These are phyloP conservation scores for Psittacula derbiana DNA, from an alignment of 2,797 vertebrate genomes.

Conservation along the genomic window DNA sequence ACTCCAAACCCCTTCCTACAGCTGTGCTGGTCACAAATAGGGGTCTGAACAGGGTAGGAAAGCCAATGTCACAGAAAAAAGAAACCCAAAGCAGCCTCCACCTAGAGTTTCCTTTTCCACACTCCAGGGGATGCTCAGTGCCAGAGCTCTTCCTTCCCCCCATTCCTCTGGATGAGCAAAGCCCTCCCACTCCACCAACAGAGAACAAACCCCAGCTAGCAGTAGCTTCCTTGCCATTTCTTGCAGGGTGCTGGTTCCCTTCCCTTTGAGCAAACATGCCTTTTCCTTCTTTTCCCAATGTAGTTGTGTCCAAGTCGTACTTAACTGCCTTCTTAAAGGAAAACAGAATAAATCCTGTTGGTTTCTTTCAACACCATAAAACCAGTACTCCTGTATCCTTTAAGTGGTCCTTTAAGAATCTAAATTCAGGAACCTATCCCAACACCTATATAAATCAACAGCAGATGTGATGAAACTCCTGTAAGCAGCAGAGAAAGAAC, in stretches of 20 bases:
- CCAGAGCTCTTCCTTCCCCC: not conserved
- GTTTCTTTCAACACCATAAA: not conserved
- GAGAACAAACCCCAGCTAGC: not conserved
- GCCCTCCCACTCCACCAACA: accelerated
- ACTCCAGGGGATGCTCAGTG: not conserved
- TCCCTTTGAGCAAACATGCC: not conserved
- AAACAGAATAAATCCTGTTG: not conserved
- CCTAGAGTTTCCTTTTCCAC: not conserved
- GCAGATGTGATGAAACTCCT: not conserved
- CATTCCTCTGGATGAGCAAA: not conserved
- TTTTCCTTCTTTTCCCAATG: not conserved
- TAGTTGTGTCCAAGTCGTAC: not conserved
- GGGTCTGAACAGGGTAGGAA: not conserved
- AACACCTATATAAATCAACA: not conserved
- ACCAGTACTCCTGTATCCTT: not conserved
- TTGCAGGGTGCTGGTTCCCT: not conserved
- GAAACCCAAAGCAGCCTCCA: not conserved
- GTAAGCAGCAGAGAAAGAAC: not conserved
- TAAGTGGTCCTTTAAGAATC: not conserved
- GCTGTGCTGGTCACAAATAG: not conserved
- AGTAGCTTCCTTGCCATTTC: not conserved
- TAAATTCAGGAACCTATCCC: not conserved
- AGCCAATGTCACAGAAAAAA: not conserved
- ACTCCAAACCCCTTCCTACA: not conserved
- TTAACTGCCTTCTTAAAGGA: not conserved